phyloP scores from a whole-genome alignment of 2,113 vertebrate species.

The Petaurus breviceps region DNA sequence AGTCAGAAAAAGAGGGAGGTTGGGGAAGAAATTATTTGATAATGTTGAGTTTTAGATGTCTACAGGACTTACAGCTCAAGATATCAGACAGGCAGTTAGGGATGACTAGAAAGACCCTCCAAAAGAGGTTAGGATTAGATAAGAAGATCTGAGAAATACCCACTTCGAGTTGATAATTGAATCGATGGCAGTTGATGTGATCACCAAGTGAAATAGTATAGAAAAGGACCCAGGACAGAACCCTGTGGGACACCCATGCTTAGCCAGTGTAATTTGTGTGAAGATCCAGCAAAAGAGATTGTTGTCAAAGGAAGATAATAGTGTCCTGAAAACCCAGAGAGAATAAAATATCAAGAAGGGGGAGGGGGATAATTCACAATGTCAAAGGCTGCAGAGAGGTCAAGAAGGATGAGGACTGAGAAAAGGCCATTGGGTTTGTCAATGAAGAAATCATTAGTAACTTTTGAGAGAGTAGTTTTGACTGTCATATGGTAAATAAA shows the following conservation, averaged over 20 bases:
- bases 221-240: neutral
- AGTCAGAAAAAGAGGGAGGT: neutral
- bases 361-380: neutral
- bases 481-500: neutral
- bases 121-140: neutral
- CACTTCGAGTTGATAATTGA: neutral
- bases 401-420: neutral
- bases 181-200: neutral
- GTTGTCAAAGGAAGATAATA: neutral
- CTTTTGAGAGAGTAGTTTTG: neutral
- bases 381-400: neutral
- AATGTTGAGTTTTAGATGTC: neutral
- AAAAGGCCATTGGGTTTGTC: neutral
- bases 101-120: neutral
- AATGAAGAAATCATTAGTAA: neutral
- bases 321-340: neutral
- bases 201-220: neutral
- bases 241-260: neutral
- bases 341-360: neutral
- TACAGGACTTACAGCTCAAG: neutral
- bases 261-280: neutral
- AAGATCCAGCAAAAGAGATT: neutral
- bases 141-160: neutral
- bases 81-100: neutral
- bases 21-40: neutral